These are phyloP conservation scores for Drosophila bunnanda DNA, from an alignment of 2,888 invertebrate species.

Conservation along the genomic window DNA sequence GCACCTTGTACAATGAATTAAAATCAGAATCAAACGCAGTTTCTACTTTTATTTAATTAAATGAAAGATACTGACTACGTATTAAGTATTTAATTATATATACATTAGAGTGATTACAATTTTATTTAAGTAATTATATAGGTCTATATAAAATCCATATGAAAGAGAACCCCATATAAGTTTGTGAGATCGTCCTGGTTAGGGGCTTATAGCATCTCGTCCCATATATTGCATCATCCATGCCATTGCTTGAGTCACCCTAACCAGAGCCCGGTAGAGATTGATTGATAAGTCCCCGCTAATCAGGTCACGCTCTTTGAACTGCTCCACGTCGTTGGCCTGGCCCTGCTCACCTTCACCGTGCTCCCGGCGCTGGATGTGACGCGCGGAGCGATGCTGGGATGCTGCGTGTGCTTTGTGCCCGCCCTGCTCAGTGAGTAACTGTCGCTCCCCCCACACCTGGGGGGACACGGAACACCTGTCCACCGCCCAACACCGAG, in stretches of 20 bases:
- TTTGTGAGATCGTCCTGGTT: not conserved
- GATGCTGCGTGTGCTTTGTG: conserved; percentile 92
- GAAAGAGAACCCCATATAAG: not conserved
- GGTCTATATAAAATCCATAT: not conserved
- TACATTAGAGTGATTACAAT: too few species aligned
- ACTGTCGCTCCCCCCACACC: not conserved
- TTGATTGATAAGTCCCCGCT: conserved; percentile 61
- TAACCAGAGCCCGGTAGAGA: conserved; percentile 5
- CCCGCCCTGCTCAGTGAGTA: conserved; percentile 90
- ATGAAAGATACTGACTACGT: not conserved
- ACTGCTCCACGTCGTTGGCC: conserved; percentile 91
- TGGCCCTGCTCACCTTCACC: conserved; percentile 90
- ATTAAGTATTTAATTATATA: not conserved
- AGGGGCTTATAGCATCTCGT: not conserved
- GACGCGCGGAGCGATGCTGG: conserved; percentile 92
- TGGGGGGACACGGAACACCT: conserved; percentile 4
- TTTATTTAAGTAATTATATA: not conserved
- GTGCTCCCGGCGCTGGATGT: conserved; percentile 93
- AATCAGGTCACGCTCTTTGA: conserved; percentile 89
- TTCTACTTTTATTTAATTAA: not conserved
- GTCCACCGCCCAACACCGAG: not conserved
- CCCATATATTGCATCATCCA: not conserved
- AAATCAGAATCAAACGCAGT: too few species aligned
- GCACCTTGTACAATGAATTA: too few species aligned
- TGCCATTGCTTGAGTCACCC: not conserved